These are phyloP conservation scores for Notospermus geniculatus DNA, from an alignment of 1,140 invertebrate species.

Conservation along the genomic window DNA sequence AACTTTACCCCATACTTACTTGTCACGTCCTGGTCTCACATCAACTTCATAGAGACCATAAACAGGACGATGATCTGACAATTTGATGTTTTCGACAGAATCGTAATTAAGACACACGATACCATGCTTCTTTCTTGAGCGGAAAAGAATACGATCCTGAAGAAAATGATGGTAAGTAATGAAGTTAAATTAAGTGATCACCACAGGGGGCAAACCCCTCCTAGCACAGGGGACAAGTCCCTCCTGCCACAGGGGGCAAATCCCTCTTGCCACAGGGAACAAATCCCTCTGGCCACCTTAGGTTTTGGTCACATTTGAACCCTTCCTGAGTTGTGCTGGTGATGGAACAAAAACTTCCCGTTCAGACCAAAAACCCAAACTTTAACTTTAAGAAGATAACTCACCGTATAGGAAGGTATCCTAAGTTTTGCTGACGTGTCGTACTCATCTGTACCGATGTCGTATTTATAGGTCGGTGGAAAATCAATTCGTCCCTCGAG, in stretches of 20 bases:
- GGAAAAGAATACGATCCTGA: constrained; percentile 78
- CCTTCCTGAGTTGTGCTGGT: no score
- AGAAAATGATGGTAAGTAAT: no score
- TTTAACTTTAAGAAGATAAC: constrained; percentile 16
- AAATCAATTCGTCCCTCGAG: constrained; percentile 85
- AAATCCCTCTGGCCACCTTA: no score
- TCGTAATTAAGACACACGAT: constrained; percentile 76
- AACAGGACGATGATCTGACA: constrained; percentile 92
- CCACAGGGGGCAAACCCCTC: no score
- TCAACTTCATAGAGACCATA: constrained; percentile 82
- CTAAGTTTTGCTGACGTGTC: constrained; percentile 86
- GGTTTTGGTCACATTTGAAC: no score
- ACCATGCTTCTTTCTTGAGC: constrained; percentile 54
- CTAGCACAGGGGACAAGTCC: no score
- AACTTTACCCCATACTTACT: constrained; percentile 73
- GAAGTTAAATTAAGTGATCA: no score
- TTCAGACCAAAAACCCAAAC: no score
- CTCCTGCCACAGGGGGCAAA: no score
- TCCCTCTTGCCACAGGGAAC: no score
- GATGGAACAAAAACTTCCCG: no score
- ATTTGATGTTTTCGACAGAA: constrained; percentile 76
- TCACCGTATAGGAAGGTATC: constrained; percentile 72
- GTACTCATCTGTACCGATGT: constrained; percentile 82
- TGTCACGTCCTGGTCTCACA: constrained; percentile 80
- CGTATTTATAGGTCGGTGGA: constrained; percentile 93